Conservation (phyloP, 2,113 vertebrate species). For the Dryoscopus gambensis region DNA sequence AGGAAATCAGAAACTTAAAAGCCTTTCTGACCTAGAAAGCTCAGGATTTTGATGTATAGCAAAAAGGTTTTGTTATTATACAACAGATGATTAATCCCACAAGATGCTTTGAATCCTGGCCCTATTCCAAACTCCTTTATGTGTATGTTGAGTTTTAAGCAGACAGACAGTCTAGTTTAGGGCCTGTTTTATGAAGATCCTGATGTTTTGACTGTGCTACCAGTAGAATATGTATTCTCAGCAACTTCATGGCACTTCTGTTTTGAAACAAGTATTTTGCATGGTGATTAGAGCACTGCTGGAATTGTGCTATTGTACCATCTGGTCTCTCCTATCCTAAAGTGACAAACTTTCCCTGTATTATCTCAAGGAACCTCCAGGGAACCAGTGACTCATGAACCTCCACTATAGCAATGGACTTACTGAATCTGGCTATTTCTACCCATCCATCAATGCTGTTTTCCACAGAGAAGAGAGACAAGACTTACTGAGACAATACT, state of each 20-base stretch:
- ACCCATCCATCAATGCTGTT: neutral
- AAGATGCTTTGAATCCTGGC: neutral
- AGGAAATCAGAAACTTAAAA: slow-evolving; percentile 12
- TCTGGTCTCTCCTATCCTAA: neutral
- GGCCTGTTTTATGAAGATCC: neutral
- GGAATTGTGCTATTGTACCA: neutral
- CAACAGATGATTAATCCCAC: slow-evolving; percentile 14
- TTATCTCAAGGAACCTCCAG: neutral
- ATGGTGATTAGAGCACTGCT: neutral
- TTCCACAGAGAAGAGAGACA: neutral
- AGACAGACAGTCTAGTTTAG: neutral
- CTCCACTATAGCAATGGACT: neutral
- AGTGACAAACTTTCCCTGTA: neutral
- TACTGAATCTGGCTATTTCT: neutral
- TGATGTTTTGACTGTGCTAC: neutral
- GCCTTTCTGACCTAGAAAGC: slow-evolving; percentile 28
- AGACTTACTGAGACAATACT: neutral
- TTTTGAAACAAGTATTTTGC: neutral
- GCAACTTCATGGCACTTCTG: neutral
- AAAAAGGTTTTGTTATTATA: slow-evolving; percentile 4
- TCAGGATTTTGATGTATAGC: slow-evolving; percentile 12
- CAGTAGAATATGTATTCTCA: neutral
- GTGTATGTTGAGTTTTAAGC: neutral
- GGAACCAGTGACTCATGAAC: neutral
- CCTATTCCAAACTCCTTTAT: neutral